These are phyloP conservation scores for Gastrophryne carolinensis DNA, from an alignment of 2,797 vertebrate genomes.

Conservation along the genomic window DNA sequence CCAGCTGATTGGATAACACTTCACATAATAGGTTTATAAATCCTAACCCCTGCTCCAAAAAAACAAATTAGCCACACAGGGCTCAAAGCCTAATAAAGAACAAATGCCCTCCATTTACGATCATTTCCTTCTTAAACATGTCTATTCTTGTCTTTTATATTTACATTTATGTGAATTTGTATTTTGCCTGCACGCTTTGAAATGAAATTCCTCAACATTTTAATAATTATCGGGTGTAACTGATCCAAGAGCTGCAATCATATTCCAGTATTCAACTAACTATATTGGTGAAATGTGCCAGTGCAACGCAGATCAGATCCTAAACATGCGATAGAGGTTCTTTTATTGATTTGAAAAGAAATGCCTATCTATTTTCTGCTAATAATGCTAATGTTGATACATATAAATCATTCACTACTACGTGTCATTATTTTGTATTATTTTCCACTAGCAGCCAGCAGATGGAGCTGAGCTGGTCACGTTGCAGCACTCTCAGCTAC, in stretches of 20 bases:
- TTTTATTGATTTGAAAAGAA: too few relatives aligned
- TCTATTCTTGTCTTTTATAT: background rate
- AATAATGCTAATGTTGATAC: too few relatives aligned
- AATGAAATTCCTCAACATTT: background rate
- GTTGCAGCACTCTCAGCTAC: too few relatives aligned
- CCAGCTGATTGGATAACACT: conserved; percentile 31
- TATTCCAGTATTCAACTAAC: background rate
- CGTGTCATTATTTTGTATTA: too few relatives aligned
- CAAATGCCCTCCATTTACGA: conserved; percentile 21
- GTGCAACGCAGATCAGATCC: too few relatives aligned
- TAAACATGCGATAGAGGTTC: too few relatives aligned
- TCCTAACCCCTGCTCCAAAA: background rate
- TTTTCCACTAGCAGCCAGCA: too few relatives aligned
- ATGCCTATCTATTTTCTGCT: too few relatives aligned
- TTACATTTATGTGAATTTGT: background rate
- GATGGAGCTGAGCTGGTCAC: too few relatives aligned
- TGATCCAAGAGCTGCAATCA: background rate
- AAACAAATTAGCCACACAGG: conserved; percentile 16
- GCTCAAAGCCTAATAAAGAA: conserved; percentile 6
- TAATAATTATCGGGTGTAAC: background rate
- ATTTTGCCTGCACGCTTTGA: background rate
- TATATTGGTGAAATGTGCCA: too few relatives aligned
- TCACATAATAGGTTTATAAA: conserved; percentile 32
- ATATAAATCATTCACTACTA: too few relatives aligned
- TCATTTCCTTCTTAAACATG: background rate